phyloP scores from a whole-genome alignment of 2,888 invertebrate genomes.

The Amblyjoppa fuscipennis region DNA sequence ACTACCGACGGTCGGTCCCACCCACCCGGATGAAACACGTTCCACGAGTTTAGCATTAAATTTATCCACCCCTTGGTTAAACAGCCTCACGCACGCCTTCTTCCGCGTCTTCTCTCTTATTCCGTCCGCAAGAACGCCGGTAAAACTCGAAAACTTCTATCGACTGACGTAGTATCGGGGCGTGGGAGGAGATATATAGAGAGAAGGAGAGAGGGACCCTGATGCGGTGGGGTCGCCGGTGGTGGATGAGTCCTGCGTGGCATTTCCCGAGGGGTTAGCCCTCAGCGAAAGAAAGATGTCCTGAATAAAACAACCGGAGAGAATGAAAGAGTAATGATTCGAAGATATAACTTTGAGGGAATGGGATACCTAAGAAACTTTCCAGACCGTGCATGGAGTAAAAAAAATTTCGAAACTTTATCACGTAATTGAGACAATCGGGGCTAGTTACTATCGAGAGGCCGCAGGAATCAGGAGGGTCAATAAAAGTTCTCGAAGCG shows the following conservation, averaged over 20 bases:
- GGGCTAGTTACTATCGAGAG: constrained; percentile 33
- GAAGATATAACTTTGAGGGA: constrained; percentile 29
- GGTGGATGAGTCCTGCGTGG: constrained; percentile 64
- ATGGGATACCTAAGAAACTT: neutral
- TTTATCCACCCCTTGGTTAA: constrained; percentile 83
- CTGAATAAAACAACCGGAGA: constrained; percentile 65
- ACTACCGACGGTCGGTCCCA: constrained; percentile 66
- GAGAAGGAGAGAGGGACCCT: constrained; percentile 1
- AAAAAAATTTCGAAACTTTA: constrained; percentile 50
- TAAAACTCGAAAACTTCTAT: constrained; percentile 68
- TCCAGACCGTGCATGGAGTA: constrained; percentile 11
- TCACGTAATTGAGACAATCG: constrained; percentile 38
- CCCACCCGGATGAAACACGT: constrained; percentile 86
- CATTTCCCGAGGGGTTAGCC: constrained; percentile 56
- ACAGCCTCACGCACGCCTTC: constrained; percentile 81
- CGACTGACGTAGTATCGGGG: constrained; percentile 60
- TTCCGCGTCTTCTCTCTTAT: constrained; percentile 69
- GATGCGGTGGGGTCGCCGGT: constrained; percentile 50
- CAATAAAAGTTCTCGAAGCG: constrained; percentile 59
- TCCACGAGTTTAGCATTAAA: constrained; percentile 87
- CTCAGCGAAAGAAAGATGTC: constrained; percentile 60
- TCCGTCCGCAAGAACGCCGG: constrained; percentile 66
- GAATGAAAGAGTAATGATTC: constrained; percentile 66
- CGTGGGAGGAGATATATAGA: constrained; percentile 7
- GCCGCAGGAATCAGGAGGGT: constrained; percentile 54